These are phyloP conservation scores for Bubo scandiacus DNA, from an alignment of 2,113 vertebrate species.

Conservation along the genomic window DNA sequence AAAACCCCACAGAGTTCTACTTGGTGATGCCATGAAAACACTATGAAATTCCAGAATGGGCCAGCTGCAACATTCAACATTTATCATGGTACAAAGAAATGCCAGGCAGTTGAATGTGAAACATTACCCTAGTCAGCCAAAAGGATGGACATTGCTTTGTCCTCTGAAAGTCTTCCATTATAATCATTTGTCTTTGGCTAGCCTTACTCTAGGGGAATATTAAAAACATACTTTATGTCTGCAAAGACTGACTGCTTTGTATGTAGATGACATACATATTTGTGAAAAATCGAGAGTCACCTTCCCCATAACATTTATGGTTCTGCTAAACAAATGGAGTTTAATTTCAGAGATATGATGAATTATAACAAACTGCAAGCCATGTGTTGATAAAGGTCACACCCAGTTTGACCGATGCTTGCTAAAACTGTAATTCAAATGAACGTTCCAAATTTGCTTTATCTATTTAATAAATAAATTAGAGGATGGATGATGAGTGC, in stretches of 20 bases:
- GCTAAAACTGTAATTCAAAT: not conserved
- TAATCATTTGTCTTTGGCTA: not conserved
- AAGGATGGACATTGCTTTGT: not conserved
- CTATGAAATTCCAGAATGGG: not conserved
- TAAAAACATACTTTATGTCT: not conserved
- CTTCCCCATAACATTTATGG: not conserved
- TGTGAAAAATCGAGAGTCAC: not conserved
- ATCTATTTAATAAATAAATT: not conserved
- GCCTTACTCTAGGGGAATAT: not conserved
- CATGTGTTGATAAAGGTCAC: not conserved
- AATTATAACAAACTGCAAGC: not conserved
- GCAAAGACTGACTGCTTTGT: not conserved
- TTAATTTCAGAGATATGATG: not conserved
- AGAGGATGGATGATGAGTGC: not conserved
- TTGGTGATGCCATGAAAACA: not conserved
- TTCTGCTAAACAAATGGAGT: not conserved
- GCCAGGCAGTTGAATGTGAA: not conserved
- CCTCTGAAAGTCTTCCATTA: slow-evolving; percentile 24
- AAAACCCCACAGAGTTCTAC: not conserved
- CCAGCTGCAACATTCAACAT: not conserved
- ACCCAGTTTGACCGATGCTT: not conserved
- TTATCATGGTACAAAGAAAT: not conserved
- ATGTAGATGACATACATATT: not conserved
- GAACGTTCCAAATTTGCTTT: not conserved
- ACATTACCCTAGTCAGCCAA: not conserved